Percentiles rank a stretch among this genome's conserved stretches.
Evolutionary conservation across 2,888 invertebrate species (phyloP).

Genomic region (Cecidostiba fungosa): DNA sequence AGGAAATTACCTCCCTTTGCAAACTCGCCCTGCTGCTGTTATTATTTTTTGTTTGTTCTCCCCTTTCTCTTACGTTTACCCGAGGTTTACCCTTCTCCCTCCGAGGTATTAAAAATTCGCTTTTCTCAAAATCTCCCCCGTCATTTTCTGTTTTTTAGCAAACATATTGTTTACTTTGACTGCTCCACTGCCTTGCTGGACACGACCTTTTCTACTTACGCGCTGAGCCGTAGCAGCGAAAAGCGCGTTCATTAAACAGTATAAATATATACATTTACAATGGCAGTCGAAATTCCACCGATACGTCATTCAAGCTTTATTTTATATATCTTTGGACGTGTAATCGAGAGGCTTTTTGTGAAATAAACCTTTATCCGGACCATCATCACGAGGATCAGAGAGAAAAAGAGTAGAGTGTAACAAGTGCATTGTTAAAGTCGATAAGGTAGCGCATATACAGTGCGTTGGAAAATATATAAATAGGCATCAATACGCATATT

Average conservation of each 20-base stretch:
- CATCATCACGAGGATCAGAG: no score
- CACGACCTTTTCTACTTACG: not conserved
- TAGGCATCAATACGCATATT: not conserved
- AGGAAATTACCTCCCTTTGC: conserved; percentile 1
- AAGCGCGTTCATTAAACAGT: not conserved
- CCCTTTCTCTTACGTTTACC: not conserved
- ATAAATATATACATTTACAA: not conserved
- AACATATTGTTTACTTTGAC: not conserved
- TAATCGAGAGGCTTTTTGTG: not conserved
- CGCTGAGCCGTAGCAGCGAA: not conserved
- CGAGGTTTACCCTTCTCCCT: no score
- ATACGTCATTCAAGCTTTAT: not conserved
- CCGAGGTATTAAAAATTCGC: not conserved
- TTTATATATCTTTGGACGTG: not conserved
- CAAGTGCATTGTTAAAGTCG: not conserved
- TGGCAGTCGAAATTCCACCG: not conserved
- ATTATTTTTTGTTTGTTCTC: not conserved
- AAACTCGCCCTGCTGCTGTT: not conserved
- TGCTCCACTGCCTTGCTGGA: not conserved
- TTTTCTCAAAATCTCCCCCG: not conserved
- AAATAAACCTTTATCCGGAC: not conserved
- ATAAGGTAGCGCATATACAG: conserved; percentile 2
- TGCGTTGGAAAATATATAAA: not conserved
- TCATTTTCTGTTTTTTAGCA: not conserved
- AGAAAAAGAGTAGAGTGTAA: not conserved